Evolutionary conservation across 2,797 vertebrate species (phyloP).

Genomic region (Denticeps clupeoides): DNA sequence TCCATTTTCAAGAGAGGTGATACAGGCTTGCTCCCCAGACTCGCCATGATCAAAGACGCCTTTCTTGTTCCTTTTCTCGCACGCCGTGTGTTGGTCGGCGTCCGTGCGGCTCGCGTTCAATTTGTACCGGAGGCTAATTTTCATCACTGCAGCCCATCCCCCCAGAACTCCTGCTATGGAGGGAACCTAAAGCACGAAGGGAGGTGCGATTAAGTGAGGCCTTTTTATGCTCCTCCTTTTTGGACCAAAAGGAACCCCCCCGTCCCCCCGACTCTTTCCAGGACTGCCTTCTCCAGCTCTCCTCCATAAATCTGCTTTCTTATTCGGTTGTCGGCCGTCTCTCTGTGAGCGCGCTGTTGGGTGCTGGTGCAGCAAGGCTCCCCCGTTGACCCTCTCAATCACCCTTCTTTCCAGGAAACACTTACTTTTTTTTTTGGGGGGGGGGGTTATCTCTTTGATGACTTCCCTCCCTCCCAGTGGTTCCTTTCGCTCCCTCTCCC

Average conservation of each 20-base stretch:
- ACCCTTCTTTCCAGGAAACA: conserved; percentile 45
- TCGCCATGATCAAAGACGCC: conserved; percentile 27
- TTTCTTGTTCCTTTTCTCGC: conserved; percentile 35
- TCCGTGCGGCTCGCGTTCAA: conserved; percentile 33
- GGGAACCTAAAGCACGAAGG: no score
- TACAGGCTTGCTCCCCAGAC: conserved; percentile 29
- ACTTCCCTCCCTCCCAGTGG: conserved; percentile 11
- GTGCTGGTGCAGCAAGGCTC: conserved; percentile 45
- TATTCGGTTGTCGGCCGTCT: conserved; percentile 60
- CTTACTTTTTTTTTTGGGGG: conserved; percentile 47
- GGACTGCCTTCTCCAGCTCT: no score
- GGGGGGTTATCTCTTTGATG: conserved; percentile 57
- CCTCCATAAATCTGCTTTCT: conserved; percentile 59
- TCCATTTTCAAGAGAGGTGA: conserved; percentile 31
- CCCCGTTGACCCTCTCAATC: conserved; percentile 49
- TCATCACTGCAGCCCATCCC: conserved; percentile 35
- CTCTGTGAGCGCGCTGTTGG: conserved; percentile 54
- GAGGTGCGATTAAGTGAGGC: conserved; percentile 51
- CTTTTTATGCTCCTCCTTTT: conserved; percentile 46
- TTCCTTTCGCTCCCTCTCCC: conserved; percentile 18
- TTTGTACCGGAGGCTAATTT: conserved; percentile 51
- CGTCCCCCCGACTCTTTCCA: conserved; percentile 24
- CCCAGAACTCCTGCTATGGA: conserved; percentile 47
- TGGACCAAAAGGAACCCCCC: conserved; percentile 30
- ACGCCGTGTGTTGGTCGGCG: conserved; percentile 16